Percentiles rank a stretch among this genome's conserved stretches.
Conservation (phyloP, 2,888 invertebrate species). For the Gymnoscelis rufifasciata region DNA sequence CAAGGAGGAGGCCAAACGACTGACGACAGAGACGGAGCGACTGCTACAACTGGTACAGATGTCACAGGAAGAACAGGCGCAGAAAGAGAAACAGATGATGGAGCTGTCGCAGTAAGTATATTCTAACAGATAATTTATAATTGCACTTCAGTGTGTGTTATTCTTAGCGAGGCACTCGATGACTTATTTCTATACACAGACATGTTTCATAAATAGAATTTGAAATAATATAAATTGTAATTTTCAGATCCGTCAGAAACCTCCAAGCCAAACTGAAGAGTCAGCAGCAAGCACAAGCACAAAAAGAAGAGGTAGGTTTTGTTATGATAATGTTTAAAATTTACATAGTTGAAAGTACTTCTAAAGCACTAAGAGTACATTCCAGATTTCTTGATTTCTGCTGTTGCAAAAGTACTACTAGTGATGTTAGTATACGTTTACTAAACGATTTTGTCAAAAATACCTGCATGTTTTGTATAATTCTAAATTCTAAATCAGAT, state of each 20-base stretch:
- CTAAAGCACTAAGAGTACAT: no score
- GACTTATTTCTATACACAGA: no score
- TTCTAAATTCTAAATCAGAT: no score
- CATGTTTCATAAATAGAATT: no score
- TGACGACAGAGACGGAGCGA: conserved; percentile 92
- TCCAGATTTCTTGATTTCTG: no score
- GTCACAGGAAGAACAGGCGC: conserved; percentile 95
- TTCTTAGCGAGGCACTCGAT: no score
- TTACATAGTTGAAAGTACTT: no score
- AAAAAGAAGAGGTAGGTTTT: conserved; percentile 83
- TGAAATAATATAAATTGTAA: neutral
- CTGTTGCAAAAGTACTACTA: no score
- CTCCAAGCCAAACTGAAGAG: conserved; percentile 93
- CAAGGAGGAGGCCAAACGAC: conserved; percentile 89
- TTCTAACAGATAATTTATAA: no score
- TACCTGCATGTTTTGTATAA: no score
- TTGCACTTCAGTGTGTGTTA: neutral
- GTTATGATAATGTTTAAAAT: neutral
- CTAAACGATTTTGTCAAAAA: no score
- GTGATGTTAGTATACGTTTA: no score
- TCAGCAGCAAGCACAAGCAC: conserved; percentile 89
- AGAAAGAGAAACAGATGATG: conserved; percentile 94
- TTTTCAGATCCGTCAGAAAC: conserved; percentile 90
- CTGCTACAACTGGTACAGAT: conserved; percentile 93
- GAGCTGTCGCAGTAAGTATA: conserved; percentile 94